A percentile compares a stretch with the other conserved stretches of the same genome.
These are phyloP conservation scores for Monochamus alternatus DNA, from an alignment of 2,888 invertebrate genomes.

Conservation along the genomic window DNA sequence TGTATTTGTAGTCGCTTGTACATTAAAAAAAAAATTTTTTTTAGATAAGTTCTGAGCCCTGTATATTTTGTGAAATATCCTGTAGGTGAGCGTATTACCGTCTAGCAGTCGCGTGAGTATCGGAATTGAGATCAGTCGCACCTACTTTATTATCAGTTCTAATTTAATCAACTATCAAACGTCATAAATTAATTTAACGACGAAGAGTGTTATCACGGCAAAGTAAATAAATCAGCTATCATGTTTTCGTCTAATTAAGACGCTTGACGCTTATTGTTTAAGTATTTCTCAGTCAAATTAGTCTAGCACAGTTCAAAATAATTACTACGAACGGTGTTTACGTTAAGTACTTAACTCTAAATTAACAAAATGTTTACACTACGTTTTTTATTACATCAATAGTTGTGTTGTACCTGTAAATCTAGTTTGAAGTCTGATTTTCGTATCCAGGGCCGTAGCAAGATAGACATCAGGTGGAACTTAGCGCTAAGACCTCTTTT, in stretches of 20 bases:
- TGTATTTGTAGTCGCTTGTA: no score
- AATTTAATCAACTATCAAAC: slow-evolving; percentile 12
- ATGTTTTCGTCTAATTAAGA: slow-evolving; percentile 5
- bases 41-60: no score
- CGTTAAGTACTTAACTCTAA: neutral
- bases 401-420: no score
- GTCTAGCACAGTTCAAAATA: neutral
- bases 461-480: no score
- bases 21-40: no score
- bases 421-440: no score
- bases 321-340: neutral
- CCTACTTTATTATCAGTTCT: slow-evolving; percentile 1
- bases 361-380: no score
- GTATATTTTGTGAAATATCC: no score
- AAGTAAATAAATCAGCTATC: slow-evolving; percentile 9
- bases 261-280: slow-evolving; percentile 5
- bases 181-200: slow-evolving; percentile 12
- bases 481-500: no score
- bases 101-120: neutral
- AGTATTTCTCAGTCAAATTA: neutral
- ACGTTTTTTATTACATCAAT: no score
- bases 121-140: neutral
- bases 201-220: neutral
- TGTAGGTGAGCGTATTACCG: no score
- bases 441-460: no score